Conservation (phyloP, 2,113 vertebrate genomes). For the Microtus montanus region DNA sequence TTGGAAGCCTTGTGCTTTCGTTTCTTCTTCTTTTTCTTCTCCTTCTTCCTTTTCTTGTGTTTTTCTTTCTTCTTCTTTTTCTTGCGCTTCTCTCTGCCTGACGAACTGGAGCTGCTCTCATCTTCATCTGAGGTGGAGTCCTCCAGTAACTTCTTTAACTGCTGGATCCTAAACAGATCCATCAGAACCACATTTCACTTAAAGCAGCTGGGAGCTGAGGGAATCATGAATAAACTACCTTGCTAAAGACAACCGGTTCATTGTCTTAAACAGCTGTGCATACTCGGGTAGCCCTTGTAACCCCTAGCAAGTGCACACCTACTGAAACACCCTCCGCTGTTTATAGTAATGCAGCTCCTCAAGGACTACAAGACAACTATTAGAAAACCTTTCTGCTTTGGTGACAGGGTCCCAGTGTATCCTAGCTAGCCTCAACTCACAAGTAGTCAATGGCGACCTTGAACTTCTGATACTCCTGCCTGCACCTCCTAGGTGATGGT, state of each 20-base stretch:
- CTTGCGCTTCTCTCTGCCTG: slow-evolving; percentile 78
- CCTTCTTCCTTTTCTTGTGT: slow-evolving; percentile 69
- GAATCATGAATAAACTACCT: not conserved
- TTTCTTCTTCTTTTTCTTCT: slow-evolving; percentile 71
- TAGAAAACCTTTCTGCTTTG: not conserved
- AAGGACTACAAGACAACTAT: no score
- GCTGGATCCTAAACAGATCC: slow-evolving; percentile 90
- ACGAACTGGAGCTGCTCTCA: slow-evolving; percentile 86
- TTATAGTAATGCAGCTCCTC: not conserved
- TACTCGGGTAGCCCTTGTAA: not conserved
- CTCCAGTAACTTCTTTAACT: slow-evolving; percentile 93
- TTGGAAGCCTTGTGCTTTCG: slow-evolving; percentile 66
- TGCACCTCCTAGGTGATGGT: not conserved
- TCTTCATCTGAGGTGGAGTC: slow-evolving; percentile 93
- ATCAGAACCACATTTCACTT: not conserved
- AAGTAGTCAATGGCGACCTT: not conserved
- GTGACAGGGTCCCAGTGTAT: not conserved
- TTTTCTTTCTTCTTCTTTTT: slow-evolving; percentile 71
- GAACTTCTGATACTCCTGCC: not conserved
- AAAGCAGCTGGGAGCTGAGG: not conserved
- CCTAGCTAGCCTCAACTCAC: not conserved
- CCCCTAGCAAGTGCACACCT: not conserved
- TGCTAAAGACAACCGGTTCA: not conserved
- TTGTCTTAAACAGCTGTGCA: not conserved
- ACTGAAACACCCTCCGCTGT: not conserved